Evolutionary conservation across 2,797 vertebrate genomes (phyloP).

Genomic region (Valencia hispanica): DNA sequence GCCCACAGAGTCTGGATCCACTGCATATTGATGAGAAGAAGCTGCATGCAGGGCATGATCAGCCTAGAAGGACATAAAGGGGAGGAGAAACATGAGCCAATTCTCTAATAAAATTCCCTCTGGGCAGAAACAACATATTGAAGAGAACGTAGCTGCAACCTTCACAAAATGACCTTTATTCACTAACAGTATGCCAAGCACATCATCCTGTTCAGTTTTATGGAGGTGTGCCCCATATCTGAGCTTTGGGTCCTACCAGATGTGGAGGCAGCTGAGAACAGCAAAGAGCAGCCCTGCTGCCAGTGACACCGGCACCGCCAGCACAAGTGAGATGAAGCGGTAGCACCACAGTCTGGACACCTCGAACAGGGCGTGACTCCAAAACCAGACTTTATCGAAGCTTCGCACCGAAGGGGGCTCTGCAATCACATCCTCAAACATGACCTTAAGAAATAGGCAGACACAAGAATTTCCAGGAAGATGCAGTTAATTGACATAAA

Average conservation of each 20-base stretch:
- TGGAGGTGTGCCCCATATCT: not conserved
- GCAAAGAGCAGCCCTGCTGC: conserved; percentile 66
- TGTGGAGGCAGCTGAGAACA: conserved; percentile 71
- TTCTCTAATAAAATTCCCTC: not conserved
- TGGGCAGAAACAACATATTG: not conserved
- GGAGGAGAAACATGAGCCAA: conserved; percentile 11
- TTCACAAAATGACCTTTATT: conserved; percentile 3
- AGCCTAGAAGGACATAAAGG: conserved; percentile 55
- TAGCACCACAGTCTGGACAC: conserved; percentile 70
- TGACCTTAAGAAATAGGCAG: conserved; percentile 60
- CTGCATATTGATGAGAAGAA: conserved; percentile 72
- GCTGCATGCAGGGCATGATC: conserved; percentile 68
- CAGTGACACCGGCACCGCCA: conserved; percentile 68
- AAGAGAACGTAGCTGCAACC: not conserved
- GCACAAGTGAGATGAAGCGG: conserved; percentile 66
- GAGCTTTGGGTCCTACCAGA: conserved; percentile 59
- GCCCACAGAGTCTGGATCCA: conserved; percentile 72
- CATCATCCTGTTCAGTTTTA: not conserved
- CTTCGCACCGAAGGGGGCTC: conserved; percentile 70
- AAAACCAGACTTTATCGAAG: conserved; percentile 73
- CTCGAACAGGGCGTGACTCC: conserved; percentile 72
- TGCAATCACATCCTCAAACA: conserved; percentile 76
- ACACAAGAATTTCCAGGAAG: not conserved
- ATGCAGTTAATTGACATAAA: not conserved
- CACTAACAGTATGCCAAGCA: not conserved